Base-by-base conservation (phyloP, 2,888 invertebrate species). In the Chrysolina oricalcia region DNA sequence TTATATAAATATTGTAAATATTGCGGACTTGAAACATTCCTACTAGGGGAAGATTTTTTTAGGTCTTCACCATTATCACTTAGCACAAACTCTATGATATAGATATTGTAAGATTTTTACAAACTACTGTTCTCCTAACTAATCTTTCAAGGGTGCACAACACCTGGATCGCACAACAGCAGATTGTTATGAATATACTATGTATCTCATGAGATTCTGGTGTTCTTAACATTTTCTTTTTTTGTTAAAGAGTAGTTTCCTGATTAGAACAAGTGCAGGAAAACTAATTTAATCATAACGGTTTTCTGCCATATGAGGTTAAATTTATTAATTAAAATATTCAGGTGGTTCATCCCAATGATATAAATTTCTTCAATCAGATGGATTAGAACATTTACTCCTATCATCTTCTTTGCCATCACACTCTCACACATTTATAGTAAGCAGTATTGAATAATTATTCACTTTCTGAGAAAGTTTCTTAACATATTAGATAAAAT, bases 1-100 rank as follows among this genome's bases (percentile, higher is more conserved):
- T 86, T 86, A 86, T 86, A 86, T 86, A 86, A 85, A 86, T 84
- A 84, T 78, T 86, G 86, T 86, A 85, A 83, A 86, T 86, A 85
- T 53, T 56, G 76, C 80, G 77, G 81, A 81, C 81, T 85, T 84
- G 76, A 79, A 84, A 85, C 86, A 86, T 86, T 86, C 86, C 86
- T 85, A 84, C 79, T 81, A 78, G 78, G 76, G 73, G 80, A 77
- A 77, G 68, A 70, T 75, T 72, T 76, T 80, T 74, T 76, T 68
- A 76, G 69, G 59, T 66, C 67, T 62, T 77, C 72, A 73, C 78
- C 76, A 73, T 79, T 77, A 82, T 80, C 78, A 81, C 80, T 76
- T 81, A 78, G 80, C 81, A 82, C 81, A 82, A 82, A 79, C 73
- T 71, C 71, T 71, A 67, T 72, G 48, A 59, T 69, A 59, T 59